phyloP scores from a whole-genome alignment of 2,888 invertebrate genomes.

The Macrophya annulata region DNA sequence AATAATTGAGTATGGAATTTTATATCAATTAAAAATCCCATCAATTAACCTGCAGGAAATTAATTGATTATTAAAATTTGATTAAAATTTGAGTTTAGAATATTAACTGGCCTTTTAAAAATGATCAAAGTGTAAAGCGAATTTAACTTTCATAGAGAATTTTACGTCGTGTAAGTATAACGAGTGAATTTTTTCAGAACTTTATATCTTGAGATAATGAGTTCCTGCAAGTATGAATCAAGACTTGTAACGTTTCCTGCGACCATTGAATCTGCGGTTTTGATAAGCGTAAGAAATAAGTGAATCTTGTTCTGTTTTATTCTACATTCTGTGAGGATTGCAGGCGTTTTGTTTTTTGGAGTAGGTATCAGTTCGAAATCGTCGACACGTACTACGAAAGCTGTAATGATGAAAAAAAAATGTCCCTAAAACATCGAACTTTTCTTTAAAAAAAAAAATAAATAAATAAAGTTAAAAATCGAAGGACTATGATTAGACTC shows the following conservation, averaged over 20 bases:
- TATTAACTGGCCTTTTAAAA: not conserved
- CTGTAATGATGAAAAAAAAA: not conserved
- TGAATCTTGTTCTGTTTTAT: not conserved
- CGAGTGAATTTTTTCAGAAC: not conserved
- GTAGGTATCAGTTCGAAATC: not conserved
- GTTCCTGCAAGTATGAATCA: not conserved
- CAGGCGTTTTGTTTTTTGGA: not conserved
- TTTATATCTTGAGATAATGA: slow-evolving; percentile 7
- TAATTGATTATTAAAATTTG: not conserved
- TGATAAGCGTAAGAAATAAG: not conserved
- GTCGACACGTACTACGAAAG: not conserved
- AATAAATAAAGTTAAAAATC: not conserved
- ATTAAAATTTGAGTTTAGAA: not conserved
- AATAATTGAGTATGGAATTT: not conserved
- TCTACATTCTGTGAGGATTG: not conserved
- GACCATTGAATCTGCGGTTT: not conserved
- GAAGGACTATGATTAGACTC: not conserved
- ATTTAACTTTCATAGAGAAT: not conserved
- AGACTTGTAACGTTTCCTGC: slow-evolving; percentile 1
- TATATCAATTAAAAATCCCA: not conserved
- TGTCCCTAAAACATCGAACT: not conserved
- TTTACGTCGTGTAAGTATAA: not conserved
- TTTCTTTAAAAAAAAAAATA: not conserved
- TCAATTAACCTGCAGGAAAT: not conserved
- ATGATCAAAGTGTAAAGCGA: not conserved